Conservation (phyloP, 2,797 vertebrate genomes). For the Garrulus glandarius region DNA sequence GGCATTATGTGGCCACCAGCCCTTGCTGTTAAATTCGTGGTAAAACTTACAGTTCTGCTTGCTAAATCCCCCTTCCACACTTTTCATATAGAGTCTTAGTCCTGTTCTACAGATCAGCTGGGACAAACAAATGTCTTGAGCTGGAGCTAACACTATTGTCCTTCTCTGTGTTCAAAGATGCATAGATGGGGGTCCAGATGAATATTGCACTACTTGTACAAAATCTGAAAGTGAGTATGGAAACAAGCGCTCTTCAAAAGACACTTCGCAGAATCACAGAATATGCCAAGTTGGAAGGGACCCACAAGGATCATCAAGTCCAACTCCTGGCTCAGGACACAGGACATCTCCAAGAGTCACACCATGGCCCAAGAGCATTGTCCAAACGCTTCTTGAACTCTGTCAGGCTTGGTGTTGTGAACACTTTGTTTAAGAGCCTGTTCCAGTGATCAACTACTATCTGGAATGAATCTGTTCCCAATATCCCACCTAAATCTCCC, state of each 20-base stretch:
- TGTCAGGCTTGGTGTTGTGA: background rate
- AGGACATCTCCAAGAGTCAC: background rate
- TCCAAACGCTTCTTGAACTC: background rate
- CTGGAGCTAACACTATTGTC: background rate
- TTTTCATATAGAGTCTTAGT: background rate
- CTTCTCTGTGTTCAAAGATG: background rate
- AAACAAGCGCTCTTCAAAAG: background rate
- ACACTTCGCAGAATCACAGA: background rate
- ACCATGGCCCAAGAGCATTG: background rate
- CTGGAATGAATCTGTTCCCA: background rate
- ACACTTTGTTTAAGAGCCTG: too few species aligned
- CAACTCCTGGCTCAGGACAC: background rate
- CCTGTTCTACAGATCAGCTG: background rate
- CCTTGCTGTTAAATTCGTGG: background rate
- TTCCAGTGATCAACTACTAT: rapidly evolving
- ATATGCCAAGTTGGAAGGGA: background rate
- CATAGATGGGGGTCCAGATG: background rate
- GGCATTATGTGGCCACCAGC: background rate
- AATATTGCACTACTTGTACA: background rate
- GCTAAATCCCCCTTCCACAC: background rate
- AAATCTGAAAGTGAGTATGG: background rate
- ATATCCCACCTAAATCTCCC: background rate
- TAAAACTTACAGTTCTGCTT: background rate
- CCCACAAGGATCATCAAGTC: background rate
- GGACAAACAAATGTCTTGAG: background rate